Evolutionary conservation across 2,113 vertebrate species (phyloP).

Genomic region (Vidua chalybeata): DNA sequence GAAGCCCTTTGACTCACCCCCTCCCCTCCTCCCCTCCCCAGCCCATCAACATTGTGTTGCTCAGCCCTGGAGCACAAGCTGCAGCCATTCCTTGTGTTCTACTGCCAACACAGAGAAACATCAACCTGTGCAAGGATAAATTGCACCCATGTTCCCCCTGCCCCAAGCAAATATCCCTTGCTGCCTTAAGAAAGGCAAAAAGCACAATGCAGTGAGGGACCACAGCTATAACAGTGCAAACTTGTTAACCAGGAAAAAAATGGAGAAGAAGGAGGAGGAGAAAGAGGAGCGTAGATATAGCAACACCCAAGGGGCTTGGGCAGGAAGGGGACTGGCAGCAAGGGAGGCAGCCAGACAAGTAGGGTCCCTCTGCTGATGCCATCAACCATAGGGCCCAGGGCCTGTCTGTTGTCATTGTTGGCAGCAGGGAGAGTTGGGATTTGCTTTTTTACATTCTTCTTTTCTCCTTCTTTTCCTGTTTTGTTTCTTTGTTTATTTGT

Average conservation of each 20-base stretch:
- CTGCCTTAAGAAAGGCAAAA: conserved; percentile 44
- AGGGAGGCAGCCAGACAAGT: not conserved
- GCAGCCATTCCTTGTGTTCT: not conserved
- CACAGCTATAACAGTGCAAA: conserved; percentile 17
- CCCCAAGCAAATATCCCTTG: not conserved
- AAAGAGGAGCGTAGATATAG: not conserved
- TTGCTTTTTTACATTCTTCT: not conserved
- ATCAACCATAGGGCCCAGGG: conserved; percentile 46
- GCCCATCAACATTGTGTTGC: not conserved
- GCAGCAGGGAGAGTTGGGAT: not conserved
- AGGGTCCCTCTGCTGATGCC: conserved; percentile 30
- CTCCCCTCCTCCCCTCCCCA: not conserved
- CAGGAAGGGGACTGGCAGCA: not conserved
- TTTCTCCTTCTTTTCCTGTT: not conserved
- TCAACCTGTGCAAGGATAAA: conserved; percentile 7
- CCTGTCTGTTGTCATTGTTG: not conserved
- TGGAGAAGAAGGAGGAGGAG: not conserved
- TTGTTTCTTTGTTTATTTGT: not conserved
- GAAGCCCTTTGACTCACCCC: conserved; percentile 45
- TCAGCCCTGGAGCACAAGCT: not conserved
- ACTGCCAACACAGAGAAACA: not conserved
- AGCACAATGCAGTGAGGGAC: not conserved
- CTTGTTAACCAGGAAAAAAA: conserved; percentile 50
- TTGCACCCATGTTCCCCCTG: not conserved
- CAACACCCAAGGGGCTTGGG: not conserved